These are phyloP conservation scores for Anarhynchus alexandrinus DNA, from an alignment of 2,113 vertebrate genomes.

Conservation along the genomic window DNA sequence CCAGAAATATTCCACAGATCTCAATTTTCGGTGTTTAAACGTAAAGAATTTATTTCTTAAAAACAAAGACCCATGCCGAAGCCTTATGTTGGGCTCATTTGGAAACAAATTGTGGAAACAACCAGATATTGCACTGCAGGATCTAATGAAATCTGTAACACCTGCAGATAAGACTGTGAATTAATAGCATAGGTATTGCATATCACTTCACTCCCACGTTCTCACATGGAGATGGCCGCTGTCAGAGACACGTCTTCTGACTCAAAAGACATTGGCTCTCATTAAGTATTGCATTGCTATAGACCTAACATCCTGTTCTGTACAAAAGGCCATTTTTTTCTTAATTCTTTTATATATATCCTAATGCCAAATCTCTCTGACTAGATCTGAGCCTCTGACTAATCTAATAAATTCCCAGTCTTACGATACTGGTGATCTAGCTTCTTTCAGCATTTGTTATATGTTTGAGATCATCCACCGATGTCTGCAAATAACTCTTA, in stretches of 20 bases:
- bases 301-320: neutral
- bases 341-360: neutral
- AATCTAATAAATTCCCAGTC: constrained; percentile 19
- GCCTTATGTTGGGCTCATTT: neutral
- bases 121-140: neutral
- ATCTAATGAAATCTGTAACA: neutral
- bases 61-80: neutral
- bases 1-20: neutral
- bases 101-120: neutral
- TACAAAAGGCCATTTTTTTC: neutral
- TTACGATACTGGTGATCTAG: neutral
- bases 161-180: neutral
- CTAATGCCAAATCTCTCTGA: neutral
- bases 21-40: neutral
- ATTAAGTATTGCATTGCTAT: neutral
- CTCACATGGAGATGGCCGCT: neutral
- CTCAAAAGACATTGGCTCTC: neutral
- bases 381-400: neutral
- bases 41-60: neutral
- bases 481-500: neutral
- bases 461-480: neutral
- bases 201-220: neutral
- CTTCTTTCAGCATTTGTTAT: neutral
- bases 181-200: neutral
- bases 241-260: neutral